Conservation (phyloP, 2,113 vertebrate genomes). For the Leptobrachium leishanense region DNA sequence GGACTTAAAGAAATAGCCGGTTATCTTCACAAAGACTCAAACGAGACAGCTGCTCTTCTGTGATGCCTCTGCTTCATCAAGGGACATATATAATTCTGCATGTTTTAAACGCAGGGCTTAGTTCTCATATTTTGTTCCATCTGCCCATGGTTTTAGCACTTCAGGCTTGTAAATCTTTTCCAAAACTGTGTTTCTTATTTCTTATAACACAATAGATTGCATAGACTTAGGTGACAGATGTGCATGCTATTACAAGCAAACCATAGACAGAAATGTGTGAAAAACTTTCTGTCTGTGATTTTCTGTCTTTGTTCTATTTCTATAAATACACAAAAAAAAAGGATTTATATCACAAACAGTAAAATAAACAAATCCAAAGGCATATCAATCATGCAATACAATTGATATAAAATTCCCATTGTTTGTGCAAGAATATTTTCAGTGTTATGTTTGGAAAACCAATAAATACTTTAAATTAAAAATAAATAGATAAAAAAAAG, state of each 20-base stretch:
- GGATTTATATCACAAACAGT: too few relatives aligned
- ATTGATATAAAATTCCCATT: neutral
- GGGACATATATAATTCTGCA: slow-evolving; percentile 27
- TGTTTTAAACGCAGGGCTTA: slow-evolving; percentile 32
- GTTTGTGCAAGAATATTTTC: too few relatives aligned
- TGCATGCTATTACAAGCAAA: slow-evolving; percentile 43
- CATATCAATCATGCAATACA: neutral
- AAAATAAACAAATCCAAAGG: neutral
- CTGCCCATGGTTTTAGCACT: slow-evolving; percentile 33
- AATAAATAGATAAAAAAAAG: too few relatives aligned
- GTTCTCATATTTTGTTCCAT: slow-evolving; percentile 36
- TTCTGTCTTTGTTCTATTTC: slow-evolving; percentile 20
- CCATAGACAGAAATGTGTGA: slow-evolving; percentile 40
- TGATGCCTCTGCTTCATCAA: slow-evolving; percentile 33
- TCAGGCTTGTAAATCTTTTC: slow-evolving; percentile 51
- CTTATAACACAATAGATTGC: slow-evolving; percentile 51
- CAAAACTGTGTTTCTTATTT: slow-evolving; percentile 54
- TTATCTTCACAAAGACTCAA: slow-evolving; percentile 14
- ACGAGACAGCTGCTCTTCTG: slow-evolving; percentile 28
- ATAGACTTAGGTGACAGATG: slow-evolving; percentile 60
- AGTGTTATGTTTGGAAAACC: too few relatives aligned
- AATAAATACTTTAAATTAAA: too few relatives aligned
- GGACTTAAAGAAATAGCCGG: slow-evolving; percentile 14
- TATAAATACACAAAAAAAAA: slow-evolving; percentile 5
- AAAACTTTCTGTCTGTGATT: slow-evolving; percentile 22